Evolutionary conservation across 1,140 invertebrate genomes (phyloP).

Genomic region (Plutomurus gul): DNA sequence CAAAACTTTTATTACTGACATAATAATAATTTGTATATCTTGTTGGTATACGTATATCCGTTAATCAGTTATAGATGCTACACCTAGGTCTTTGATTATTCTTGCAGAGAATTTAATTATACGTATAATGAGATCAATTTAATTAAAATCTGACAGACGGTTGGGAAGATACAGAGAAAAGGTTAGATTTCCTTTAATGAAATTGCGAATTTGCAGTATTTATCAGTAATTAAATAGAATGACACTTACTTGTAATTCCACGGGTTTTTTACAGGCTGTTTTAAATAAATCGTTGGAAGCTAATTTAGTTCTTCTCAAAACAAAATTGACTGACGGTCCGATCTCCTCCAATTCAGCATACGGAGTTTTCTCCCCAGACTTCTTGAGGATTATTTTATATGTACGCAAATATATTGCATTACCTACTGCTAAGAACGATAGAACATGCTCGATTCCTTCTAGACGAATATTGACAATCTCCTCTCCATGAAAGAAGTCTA

Average conservation of each 20-base stretch:
- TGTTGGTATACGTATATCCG: no score
- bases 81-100: no score
- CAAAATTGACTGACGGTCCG: slow-evolving; percentile 89
- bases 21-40: no score
- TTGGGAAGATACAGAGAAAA: no score
- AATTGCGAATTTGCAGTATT: no score
- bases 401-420: slow-evolving; percentile 78
- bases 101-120: no score
- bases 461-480: slow-evolving; percentile 77
- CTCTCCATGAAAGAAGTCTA: slow-evolving; percentile 92
- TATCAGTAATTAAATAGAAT: no score
- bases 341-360: slow-evolving; percentile 92
- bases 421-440: slow-evolving; percentile 83
- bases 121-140: no score
- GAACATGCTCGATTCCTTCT: slow-evolving; percentile 89
- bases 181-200: no score
- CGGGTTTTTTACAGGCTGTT: slow-evolving; percentile 80
- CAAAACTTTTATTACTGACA: no score
- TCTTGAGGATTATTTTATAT: slow-evolving; percentile 88
- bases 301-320: slow-evolving; percentile 80
- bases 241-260: slow-evolving; percentile 76
- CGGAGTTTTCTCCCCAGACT: slow-evolving; percentile 84
- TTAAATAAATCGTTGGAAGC: slow-evolving; percentile 91
- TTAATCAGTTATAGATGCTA: no score
- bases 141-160: no score